A percentile compares a stretch with the other conserved stretches of the same genome.
These are phyloP conservation scores for Muricea muricata DNA, from an alignment of 92 coral and sea anemone species.

Conservation along the genomic window DNA sequence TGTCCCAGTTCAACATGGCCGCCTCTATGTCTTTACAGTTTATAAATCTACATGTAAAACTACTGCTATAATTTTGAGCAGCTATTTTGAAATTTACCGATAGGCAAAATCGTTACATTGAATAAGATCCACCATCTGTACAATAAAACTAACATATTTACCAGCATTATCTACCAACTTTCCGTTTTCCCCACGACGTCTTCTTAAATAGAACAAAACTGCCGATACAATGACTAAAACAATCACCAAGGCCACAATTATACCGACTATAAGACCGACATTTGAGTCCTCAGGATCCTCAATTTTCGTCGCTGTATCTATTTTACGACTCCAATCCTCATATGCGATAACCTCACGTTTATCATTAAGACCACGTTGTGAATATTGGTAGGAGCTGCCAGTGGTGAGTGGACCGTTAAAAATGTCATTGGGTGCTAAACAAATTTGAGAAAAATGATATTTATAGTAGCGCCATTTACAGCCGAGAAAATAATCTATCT, in stretches of 20 bases:
- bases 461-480: too few species aligned
- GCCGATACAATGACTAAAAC: background rate
- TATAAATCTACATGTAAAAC: too few species aligned
- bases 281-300: background rate
- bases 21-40: too few species aligned
- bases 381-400: conserved; percentile 7
- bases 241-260: conserved; percentile 7
- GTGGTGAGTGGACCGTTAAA: background rate
- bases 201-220: background rate
- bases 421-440: conserved; percentile 15
- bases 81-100: too few species aligned
- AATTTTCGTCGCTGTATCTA: background rate
- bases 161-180: background rate
- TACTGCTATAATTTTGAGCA: too few species aligned
- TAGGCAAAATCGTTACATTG: too few species aligned
- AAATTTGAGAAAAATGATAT: too few species aligned
- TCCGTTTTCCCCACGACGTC: background rate
- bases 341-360: background rate
- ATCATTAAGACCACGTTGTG: conserved; percentile 24
- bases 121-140: too few species aligned
- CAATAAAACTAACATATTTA: background rate
- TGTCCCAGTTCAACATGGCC: too few species aligned
- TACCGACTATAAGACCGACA: background rate
- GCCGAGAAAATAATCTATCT: too few species aligned
- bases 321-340: background rate